Base-by-base conservation (phyloP, 2,113 vertebrate genomes). In the Zosterops borbonicus region DNA sequence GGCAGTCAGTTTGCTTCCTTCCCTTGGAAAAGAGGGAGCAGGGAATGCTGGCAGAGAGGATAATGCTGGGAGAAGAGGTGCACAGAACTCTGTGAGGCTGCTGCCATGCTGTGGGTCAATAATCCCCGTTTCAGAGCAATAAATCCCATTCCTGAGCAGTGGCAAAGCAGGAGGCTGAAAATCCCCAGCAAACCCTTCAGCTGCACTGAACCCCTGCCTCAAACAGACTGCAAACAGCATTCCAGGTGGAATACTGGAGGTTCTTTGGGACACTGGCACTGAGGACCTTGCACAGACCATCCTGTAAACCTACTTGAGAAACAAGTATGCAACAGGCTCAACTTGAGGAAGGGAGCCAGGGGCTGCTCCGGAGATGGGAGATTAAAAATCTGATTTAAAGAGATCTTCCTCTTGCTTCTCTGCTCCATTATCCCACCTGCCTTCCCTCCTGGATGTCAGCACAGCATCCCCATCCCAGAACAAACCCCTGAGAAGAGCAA, bases 41-140 rank as follows among this genome's bases (percentile, higher is more conserved):
- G 87, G 35, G 53, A 74, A 21, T 3, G 19, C 2, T 31, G 37
- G 44, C 2, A 2, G 31, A 59, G 41, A 68, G 15, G 29, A 29
- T 14, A 25, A 39, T 2, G 9, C 52, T 47, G 47, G 21, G 29
- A 55, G 33, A 50, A 52, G 47, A 23, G 35, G 52, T 12, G 62
- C 11, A 42, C 44, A 9, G 41, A 41, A 2, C 29, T 64, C 56
- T 9, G 0, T 19, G 18, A 58, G 46, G 64, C n/a, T 47, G 63
- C 52, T n/a, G 21, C 2, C 0, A 7, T 47, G 15, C 14, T 20
- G 41, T 2, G 23, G n/a, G 55, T 92, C 55, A 25, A 5, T 1
- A 59, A 69, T 37, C 6, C 44, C 33, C 49, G 39, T 16, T 16
- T 17, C 23, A 6, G 35, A 60, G 35, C 53, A 49, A 23, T 14